These are phyloP conservation scores for Copsychus sechellarum DNA, from an alignment of 2,113 vertebrate species.

Conservation along the genomic window DNA sequence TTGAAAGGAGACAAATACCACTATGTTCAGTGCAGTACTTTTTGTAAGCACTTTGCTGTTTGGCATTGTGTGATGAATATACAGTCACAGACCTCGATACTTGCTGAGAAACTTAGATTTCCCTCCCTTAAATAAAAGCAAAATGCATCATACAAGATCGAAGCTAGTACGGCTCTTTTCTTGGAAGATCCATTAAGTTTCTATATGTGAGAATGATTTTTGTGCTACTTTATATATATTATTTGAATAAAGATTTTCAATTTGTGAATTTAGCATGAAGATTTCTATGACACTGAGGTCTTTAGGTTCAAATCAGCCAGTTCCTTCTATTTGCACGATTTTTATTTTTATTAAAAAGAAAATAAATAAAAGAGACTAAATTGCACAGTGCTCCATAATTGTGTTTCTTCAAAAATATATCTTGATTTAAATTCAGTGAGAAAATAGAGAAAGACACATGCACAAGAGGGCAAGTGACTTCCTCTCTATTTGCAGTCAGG, in stretches of 20 bases:
- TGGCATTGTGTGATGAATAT: background rate
- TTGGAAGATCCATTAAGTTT: background rate
- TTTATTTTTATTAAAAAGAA: background rate
- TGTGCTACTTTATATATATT: background rate
- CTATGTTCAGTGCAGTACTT: background rate
- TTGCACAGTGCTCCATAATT: background rate
- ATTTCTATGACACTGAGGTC: background rate
- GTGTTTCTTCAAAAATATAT: background rate
- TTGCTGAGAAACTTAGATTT: background rate
- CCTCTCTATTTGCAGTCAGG: background rate
- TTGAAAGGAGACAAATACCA: constrained; percentile 35
- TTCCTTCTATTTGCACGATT: background rate
- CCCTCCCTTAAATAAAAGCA: background rate
- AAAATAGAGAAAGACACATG: background rate
- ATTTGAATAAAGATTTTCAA: background rate
- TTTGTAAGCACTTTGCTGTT: background rate
- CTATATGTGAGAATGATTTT: background rate
- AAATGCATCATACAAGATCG: background rate
- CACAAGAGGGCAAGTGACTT: background rate
- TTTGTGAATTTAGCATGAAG: background rate
- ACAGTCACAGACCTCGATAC: background rate
- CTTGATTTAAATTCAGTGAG: background rate
- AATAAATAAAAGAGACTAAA: background rate
- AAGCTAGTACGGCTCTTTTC: background rate
- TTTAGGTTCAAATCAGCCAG: background rate